A percentile compares a stretch with the other conserved stretches of the same genome.
These are phyloP conservation scores for Drosophila elegans DNA, from an alignment of 1,140 invertebrate species.

Conservation along the genomic window DNA sequence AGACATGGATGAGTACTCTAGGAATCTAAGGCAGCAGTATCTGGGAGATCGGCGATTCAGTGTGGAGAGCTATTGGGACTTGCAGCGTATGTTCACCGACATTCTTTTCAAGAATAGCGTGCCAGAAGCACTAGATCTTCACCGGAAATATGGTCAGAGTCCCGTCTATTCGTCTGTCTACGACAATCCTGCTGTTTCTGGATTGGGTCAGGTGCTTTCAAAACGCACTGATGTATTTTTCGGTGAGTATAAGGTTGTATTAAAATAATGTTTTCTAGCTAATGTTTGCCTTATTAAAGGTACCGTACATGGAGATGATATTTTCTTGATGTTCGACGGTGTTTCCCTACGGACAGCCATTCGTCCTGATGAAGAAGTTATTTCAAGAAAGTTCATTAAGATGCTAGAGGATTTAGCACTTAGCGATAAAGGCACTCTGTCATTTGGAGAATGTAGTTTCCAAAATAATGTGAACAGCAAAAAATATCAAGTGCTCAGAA, in stretches of 20 bases:
- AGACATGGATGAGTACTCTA: slow-evolving; percentile 42
- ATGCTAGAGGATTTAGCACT: slow-evolving; percentile 52
- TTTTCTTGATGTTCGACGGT: slow-evolving; percentile 19
- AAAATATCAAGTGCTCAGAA: slow-evolving; percentile 15
- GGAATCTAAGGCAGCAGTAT: slow-evolving; percentile 35
- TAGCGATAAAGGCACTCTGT: slow-evolving; percentile 5
- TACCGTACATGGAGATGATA: slow-evolving; percentile 30
- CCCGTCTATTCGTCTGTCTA: slow-evolving; percentile 60
- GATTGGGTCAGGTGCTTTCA: slow-evolving; percentile 35
- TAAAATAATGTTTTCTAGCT: neutral
- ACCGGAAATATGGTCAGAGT: slow-evolving; percentile 28
- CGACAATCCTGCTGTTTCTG: slow-evolving; percentile 49
- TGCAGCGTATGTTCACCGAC: slow-evolving; percentile 62
- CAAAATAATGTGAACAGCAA: slow-evolving; percentile 19
- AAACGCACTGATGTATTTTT: slow-evolving; percentile 53
- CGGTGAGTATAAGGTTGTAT: neutral
- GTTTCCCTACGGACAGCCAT: neutral
- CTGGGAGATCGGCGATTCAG: slow-evolving; percentile 45
- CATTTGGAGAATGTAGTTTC: slow-evolving; percentile 27
- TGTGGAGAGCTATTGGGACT: slow-evolving; percentile 48
- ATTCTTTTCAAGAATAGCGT: slow-evolving; percentile 58
- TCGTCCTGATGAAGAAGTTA: slow-evolving; percentile 45
- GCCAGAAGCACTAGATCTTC: slow-evolving; percentile 33
- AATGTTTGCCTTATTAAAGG: slow-evolving; percentile 5
- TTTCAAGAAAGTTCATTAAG: slow-evolving; percentile 45